Conservation (phyloP, 2,113 vertebrate species). For the Chaenogobius annularis region DNA sequence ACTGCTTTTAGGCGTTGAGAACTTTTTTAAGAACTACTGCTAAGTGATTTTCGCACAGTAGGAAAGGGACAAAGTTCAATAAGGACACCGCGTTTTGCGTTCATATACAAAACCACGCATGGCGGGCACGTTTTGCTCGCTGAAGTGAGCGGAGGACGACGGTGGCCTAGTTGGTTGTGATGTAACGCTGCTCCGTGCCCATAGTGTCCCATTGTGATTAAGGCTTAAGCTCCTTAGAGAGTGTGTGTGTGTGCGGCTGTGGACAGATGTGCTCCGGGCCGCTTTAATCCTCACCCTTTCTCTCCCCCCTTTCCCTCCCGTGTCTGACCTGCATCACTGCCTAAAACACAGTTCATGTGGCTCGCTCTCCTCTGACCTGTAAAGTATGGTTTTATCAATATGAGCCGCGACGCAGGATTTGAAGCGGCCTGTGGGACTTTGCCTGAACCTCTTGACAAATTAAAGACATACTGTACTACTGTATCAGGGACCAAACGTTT, state of each 20-base stretch:
- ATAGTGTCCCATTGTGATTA: constrained; percentile 72
- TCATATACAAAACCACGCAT: not conserved
- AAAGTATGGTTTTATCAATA: not conserved
- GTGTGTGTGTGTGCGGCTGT: constrained; percentile 62
- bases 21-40: too few relatives aligned
- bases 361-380: constrained; percentile 5
- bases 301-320: constrained; percentile 34
- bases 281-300: constrained; percentile 65
- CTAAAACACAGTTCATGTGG: constrained; percentile 35
- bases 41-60: too few relatives aligned
- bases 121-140: constrained; percentile 20
- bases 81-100: not conserved
- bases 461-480: not conserved
- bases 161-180: constrained; percentile 60
- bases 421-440: not conserved
- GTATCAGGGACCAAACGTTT: too few relatives aligned
- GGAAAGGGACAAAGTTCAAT: not conserved
- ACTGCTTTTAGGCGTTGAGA: too few relatives aligned
- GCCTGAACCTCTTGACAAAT: too few relatives aligned
- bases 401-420: not conserved
- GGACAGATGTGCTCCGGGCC: constrained; percentile 68
- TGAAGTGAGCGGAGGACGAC: constrained; percentile 47
- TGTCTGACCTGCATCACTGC: constrained; percentile 12
- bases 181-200: constrained; percentile 61
- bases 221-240: constrained; percentile 76